These are phyloP conservation scores for Leptinotarsa lineolata DNA, from an alignment of 1,140 invertebrate genomes.

Conservation along the genomic window DNA sequence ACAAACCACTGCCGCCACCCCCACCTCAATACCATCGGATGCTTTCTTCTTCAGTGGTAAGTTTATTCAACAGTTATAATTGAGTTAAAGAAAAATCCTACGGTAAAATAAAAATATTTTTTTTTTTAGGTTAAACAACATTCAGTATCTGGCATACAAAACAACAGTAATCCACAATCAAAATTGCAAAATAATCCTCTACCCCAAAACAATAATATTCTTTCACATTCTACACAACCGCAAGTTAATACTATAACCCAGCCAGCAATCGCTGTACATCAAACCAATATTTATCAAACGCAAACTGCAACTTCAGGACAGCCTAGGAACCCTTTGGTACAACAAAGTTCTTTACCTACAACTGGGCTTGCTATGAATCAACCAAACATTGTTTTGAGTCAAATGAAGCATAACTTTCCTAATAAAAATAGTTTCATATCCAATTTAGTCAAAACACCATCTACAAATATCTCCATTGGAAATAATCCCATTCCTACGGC, in stretches of 20 bases:
- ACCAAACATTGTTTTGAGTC: neutral
- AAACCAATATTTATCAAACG: conserved; percentile 25
- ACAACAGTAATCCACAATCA: conserved; percentile 8
- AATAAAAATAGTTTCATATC: conserved; percentile 1
- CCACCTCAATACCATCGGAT: conserved; percentile 31
- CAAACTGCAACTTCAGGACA: conserved; percentile 18
- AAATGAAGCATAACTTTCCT: conserved; percentile 2
- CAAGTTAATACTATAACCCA: conserved; percentile 12
- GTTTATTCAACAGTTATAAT: neutral
- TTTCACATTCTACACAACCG: conserved; percentile 2
- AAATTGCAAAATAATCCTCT: conserved; percentile 9
- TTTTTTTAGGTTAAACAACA: conserved; percentile 24
- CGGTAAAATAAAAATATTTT: neutral
- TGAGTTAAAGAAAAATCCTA: neutral
- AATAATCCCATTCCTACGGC: neutral
- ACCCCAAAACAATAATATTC: conserved; percentile 18
- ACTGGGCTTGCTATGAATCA: conserved; percentile 27
- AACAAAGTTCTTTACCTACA: neutral
- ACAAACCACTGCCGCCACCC: conserved; percentile 25
- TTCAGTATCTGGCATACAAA: conserved; percentile 1
- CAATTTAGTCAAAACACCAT: neutral
- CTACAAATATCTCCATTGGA: neutral
- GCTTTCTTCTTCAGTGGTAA: conserved; percentile 26
- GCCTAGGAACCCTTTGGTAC: conserved; percentile 1
- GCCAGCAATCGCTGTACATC: conserved; percentile 22